Conservation (phyloP, 2,113 vertebrate genomes). For the Prionailurus viverrinus region DNA sequence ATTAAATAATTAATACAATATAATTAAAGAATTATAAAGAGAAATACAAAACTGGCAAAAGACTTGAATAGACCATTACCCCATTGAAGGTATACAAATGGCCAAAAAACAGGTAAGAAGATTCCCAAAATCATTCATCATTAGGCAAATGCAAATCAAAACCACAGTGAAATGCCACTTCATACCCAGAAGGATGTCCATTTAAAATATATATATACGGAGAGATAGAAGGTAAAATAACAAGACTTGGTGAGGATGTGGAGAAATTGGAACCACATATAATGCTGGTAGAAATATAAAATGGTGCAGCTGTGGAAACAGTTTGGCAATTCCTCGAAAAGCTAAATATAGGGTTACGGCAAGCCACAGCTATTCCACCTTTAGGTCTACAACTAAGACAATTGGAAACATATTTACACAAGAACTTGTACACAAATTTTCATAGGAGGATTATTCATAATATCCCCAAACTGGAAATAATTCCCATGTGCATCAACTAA, state of each 20-base stretch:
- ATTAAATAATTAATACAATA: too few relatives aligned
- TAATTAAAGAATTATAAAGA: background rate
- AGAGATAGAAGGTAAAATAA: background rate
- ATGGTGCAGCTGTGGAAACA: background rate
- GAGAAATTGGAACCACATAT: background rate
- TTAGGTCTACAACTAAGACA: background rate
- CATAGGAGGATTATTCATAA: background rate
- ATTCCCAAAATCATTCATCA: background rate
- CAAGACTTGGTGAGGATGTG: background rate
- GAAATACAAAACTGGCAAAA: background rate
- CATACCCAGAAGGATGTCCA: background rate
- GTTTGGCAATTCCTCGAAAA: background rate
- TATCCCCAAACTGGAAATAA: background rate
- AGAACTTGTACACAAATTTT: background rate
- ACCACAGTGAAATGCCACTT: background rate
- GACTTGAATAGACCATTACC: background rate
- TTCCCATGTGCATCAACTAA: background rate
- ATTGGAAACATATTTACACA: background rate
- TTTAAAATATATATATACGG: background rate
- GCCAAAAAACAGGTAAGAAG: background rate
- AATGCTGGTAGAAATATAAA: background rate
- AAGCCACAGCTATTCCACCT: background rate
- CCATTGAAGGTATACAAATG: background rate
- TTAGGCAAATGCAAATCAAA: background rate
- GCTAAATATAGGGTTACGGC: background rate